Evolutionary conservation across 2,888 invertebrate species (phyloP).

Genomic region (Drosophila neotestacea): DNA sequence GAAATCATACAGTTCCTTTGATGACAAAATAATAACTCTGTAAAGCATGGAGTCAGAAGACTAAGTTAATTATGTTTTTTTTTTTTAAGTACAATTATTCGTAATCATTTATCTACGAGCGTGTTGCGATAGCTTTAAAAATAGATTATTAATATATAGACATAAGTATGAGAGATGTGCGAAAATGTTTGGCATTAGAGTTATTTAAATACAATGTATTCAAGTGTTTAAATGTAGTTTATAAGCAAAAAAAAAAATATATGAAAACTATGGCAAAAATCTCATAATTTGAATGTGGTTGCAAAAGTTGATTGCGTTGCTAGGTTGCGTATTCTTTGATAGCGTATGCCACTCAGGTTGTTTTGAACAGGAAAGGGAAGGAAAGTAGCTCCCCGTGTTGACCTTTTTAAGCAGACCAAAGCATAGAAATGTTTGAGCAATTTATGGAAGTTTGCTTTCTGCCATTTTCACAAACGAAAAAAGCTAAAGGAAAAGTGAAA

Average conservation of each 20-base stretch:
- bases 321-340: slow-evolving; percentile 16
- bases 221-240: slow-evolving; percentile 41
- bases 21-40: slow-evolving; percentile 36
- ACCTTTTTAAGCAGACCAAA: slow-evolving; percentile 25
- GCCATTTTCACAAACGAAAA: slow-evolving; percentile 12
- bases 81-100: slow-evolving; percentile 10
- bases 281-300: slow-evolving; percentile 9
- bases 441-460: slow-evolving; percentile 30
- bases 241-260: background rate
- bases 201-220: slow-evolving; percentile 59
- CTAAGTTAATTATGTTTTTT: slow-evolving; percentile 34
- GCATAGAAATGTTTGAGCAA: slow-evolving; percentile 35
- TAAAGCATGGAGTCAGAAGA: slow-evolving; percentile 7
- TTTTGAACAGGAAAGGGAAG: slow-evolving; percentile 1
- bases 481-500: slow-evolving; percentile 8
- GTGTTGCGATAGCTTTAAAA: slow-evolving; percentile 39
- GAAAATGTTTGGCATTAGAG: slow-evolving; percentile 31
- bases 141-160: slow-evolving; percentile 1
- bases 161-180: slow-evolving; percentile 15
- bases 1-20: slow-evolving; percentile 54
- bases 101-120: slow-evolving; percentile 16
- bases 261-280: background rate
- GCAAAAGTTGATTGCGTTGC: slow-evolving; percentile 27
- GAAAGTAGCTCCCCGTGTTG: slow-evolving; percentile 20
- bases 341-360: slow-evolving; percentile 5